These are phyloP conservation scores for Strigamia crassipes DNA, from an alignment of 2,888 invertebrate genomes.

Conservation along the genomic window DNA sequence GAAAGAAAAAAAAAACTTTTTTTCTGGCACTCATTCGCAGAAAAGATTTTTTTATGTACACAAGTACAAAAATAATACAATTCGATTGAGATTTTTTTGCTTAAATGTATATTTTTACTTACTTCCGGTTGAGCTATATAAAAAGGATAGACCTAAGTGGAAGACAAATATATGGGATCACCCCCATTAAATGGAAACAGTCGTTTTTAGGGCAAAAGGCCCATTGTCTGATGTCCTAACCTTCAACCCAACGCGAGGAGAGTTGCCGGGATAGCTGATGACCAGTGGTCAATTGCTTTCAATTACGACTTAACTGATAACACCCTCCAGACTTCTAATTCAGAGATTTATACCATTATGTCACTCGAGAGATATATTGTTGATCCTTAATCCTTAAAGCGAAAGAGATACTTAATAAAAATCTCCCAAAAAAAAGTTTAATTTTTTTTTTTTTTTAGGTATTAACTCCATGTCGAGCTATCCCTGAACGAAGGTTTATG, in stretches of 20 bases:
- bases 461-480: background rate
- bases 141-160: background rate
- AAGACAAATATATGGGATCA: background rate
- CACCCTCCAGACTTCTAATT: conserved; percentile 17
- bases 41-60: background rate
- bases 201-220: conserved; percentile 28
- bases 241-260: conserved; percentile 11
- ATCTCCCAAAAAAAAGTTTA: background rate
- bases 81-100: background rate
- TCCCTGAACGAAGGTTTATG: conserved; percentile 17
- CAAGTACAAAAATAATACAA: conserved; percentile 6
- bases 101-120: background rate
- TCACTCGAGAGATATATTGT: conserved; percentile 13
- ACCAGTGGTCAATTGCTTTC: conserved; percentile 36
- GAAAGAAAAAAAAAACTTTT: background rate
- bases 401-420: background rate
- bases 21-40: conserved; percentile 10
- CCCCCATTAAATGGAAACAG: background rate
- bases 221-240: conserved; percentile 14
- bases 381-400: background rate
- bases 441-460: conserved; percentile 15
- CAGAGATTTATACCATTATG: conserved; percentile 24
- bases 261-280: conserved; percentile 19
- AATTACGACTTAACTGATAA: conserved; percentile 32
- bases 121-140: background rate